Percentiles rank a stretch among this genome's conserved stretches.
These are phyloP conservation scores for Cuculus canorus DNA, from an alignment of 2,797 vertebrate species.

Conservation along the genomic window DNA sequence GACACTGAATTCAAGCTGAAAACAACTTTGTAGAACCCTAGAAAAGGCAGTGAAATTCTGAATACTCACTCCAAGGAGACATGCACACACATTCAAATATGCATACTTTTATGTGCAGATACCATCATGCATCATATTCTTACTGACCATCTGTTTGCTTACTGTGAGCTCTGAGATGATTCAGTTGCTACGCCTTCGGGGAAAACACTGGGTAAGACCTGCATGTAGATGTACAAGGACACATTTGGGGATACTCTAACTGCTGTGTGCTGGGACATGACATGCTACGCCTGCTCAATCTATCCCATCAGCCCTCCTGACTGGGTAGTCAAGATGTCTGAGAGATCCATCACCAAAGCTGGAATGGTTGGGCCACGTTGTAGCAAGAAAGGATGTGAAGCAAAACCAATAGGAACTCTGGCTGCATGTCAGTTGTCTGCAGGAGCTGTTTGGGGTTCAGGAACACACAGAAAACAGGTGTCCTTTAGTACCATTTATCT, in stretches of 20 bases:
- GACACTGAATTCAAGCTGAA: slow-evolving; percentile 71
- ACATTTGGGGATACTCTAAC: background rate
- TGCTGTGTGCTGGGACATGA: background rate
- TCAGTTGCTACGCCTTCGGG: slow-evolving; percentile 40
- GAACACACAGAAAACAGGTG: background rate
- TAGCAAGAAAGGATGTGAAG: background rate
- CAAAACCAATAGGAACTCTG: background rate
- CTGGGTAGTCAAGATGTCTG: background rate
- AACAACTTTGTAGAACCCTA: slow-evolving; percentile 68
- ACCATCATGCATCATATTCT: slow-evolving; percentile 47
- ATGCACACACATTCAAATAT: slow-evolving; percentile 45
- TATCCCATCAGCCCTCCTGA: background rate
- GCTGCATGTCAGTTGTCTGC: background rate
- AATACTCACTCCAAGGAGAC: slow-evolving; percentile 4
- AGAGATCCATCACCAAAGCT: background rate
- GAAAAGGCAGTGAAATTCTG: slow-evolving; percentile 64
- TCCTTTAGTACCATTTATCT: background rate
- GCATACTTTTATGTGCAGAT: slow-evolving; percentile 43
- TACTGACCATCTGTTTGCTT: slow-evolving; percentile 68
- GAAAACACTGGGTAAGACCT: slow-evolving; percentile 17
- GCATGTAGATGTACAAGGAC: slow-evolving; percentile 25
- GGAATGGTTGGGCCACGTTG: background rate
- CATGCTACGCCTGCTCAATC: background rate
- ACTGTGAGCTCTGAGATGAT: slow-evolving; percentile 44
- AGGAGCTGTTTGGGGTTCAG: background rate